Base-by-base conservation (phyloP, 2,797 vertebrate genomes). In the Zenarchopterus dispar region DNA sequence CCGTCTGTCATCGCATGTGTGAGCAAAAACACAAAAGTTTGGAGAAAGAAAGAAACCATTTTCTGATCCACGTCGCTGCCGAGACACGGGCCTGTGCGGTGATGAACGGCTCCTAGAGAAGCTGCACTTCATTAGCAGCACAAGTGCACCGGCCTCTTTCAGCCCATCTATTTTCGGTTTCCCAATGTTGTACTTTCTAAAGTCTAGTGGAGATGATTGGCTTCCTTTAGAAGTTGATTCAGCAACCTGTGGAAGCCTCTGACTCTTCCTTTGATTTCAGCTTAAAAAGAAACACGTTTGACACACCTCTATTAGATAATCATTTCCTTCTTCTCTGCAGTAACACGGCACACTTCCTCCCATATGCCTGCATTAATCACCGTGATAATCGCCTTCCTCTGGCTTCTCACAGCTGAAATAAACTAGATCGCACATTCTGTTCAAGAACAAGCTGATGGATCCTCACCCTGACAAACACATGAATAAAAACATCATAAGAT, bases 291-390 rank as follows among this genome's bases (percentile, higher is more conserved):
- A 85, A 85, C 63, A 69, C 81, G 77, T 73, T 61, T 67, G 82
- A 80, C 87, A 85, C 84, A 80, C 84, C 82, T 88, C 82, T 70
- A 71, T 87, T 80, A 77, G 73, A 72, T 77, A 81, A 86, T 82
- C 75, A 64, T 81, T 80, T 68, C 68, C 79, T 64, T 80, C 69
- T 76, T 65, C 66, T 69, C 77, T 8, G 26, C 26, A 62, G 80
- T 80, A 77, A 79, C 67, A 66, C 61, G 6, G 8, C 56, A 56
- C 67, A 43, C 67, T 81, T 84, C 80, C 79, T 88, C 71, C 83
- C 78, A 70, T 78, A 68, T 66, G 78, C 77, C 75, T 28, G 70
- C 76, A 88, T 89, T 88, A 87, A 92, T 89, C 83, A 90, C 83
- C 70, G 57, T 73, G 70, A 73, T 88, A 90, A 92, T 89, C 83